Evolutionary conservation across 2,797 vertebrate genomes (phyloP), one percentile per base, ranked within the genome.

Genomic region (Etheostoma nigrum): DNA sequence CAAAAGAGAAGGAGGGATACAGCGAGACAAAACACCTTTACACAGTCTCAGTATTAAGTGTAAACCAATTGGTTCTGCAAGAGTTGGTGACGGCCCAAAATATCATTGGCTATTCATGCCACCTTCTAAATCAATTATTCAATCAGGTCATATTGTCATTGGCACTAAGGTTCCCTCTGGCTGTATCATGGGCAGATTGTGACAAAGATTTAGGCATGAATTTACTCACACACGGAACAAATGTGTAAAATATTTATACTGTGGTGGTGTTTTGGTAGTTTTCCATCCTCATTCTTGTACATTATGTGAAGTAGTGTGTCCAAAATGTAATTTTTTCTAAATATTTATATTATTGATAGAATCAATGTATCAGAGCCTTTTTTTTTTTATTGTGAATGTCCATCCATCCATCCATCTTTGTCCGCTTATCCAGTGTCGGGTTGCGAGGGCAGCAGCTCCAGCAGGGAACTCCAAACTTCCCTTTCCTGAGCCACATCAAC

Each of bases 21-120:
- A 19, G 6, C n/a, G 40, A 55, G 11, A 23, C 13, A 53, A 70
- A 55, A 68, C 23, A 16, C 8, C 61, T 66, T 70, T 75, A 18
- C 48, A 11, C 57, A 44, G 16, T 8, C 51, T 58, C 63, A 3
- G 40, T 47, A 47, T 72, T 78, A 51, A 70, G 63, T 47, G 18
- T 83, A 88, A 85, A 88, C 79, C 74, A 85, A 83, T 89, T 85
- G 83, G 66, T 66, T 76, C 82, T 67, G 66, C 74, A 33, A 36
- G 81, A 74, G 52, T 66, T 73, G 87, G 67, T 64, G 60, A 33
- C 5, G 6, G 73, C 70, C 72, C 60, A 81, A 44, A 78, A 84
- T 59, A 69, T 58, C 64, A 88, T 48, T 68, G 70, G 64, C 59
- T 67, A 54, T 64, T 78, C 47, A 60, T 47, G 70, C 62, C 15